Evolutionary conservation across 53 echinoderm and acorn worm species (phyloP), one percentile per base, ranked within the genome.

Genomic region (Apostichopus leukothele): DNA sequence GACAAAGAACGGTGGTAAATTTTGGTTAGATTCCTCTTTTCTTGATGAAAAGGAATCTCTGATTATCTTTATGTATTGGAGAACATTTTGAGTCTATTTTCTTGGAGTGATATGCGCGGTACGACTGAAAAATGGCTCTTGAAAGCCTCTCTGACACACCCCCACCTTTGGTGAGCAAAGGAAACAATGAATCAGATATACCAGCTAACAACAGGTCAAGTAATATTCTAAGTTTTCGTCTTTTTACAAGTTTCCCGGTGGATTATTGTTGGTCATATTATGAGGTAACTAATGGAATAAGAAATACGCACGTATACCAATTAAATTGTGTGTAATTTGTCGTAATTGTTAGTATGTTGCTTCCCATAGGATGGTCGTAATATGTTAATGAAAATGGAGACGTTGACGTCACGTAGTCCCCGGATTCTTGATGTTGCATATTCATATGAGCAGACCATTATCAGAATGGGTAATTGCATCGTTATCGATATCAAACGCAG

Each of bases 111-210:
- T 75, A 75, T 75, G 74, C 75, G 74, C 75, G 88, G 74, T 83
- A 96, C 92, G 90, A 92, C 91, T 92, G 91, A 91, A 94, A 94
- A 96, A 99, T 99, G 99, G 99, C 99, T 94, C 96, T 99, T 90
- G 99, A 99, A 96, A 99, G 94, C 96, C 96, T 96, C 94, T 96
- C 93, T 94, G 99, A 95, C 91, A 94, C 94, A 93, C 96, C 96
- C 96, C 95, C 94, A 94, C 96, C 99, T 94, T 94, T 96, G 94
- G 96, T 99, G 99, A 93, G 93, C 99, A 88, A 92, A 92, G 92
- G 94, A 94, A 95, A 92, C 95, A 99, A 96, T 94, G 99, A 99
- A 88, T 75, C 88, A 87, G 88, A 87, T 71, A 87, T 50, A 74
- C 88, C 88, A 74, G 88, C 75, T 20, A 87, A 87, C 88, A 75